These are phyloP conservation scores for Rhingia campestris DNA, from an alignment of 2,888 invertebrate genomes.

Conservation along the genomic window DNA sequence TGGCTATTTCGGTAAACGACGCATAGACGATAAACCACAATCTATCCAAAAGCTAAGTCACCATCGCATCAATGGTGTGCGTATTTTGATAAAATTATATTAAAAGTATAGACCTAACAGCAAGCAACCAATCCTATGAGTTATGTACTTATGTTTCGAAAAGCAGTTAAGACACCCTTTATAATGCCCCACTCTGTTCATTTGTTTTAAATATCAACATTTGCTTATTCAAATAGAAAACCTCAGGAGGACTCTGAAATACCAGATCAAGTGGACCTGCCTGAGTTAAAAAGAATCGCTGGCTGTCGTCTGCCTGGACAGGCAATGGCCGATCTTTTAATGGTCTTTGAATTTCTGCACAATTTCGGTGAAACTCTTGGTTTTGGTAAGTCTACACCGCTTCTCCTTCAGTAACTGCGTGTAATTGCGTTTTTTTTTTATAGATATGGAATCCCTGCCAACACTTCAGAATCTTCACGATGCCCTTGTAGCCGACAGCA, in stretches of 20 bases:
- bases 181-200: not conserved
- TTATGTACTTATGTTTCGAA: no score
- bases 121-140: no score
- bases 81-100: no score
- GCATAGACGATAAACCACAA: no score
- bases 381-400: constrained; percentile 87
- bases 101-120: no score
- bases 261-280: constrained; percentile 88
- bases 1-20: no score
- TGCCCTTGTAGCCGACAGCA: constrained; percentile 90
- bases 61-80: no score
- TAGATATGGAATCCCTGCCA: constrained; percentile 93
- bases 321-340: constrained; percentile 95
- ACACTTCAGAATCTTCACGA: constrained; percentile 93
- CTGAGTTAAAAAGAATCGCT: constrained; percentile 89
- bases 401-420: not conserved
- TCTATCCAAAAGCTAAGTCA: no score
- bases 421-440: constrained; percentile 41
- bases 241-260: constrained; percentile 96
- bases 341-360: constrained; percentile 98
- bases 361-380: constrained; percentile 97
- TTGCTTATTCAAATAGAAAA: constrained; percentile 84
- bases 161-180: no score
- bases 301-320: constrained; percentile 92
- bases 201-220: not conserved